phyloP scores from a whole-genome alignment of 92 coral and sea anemone genomes.

The Porites evermanni region DNA sequence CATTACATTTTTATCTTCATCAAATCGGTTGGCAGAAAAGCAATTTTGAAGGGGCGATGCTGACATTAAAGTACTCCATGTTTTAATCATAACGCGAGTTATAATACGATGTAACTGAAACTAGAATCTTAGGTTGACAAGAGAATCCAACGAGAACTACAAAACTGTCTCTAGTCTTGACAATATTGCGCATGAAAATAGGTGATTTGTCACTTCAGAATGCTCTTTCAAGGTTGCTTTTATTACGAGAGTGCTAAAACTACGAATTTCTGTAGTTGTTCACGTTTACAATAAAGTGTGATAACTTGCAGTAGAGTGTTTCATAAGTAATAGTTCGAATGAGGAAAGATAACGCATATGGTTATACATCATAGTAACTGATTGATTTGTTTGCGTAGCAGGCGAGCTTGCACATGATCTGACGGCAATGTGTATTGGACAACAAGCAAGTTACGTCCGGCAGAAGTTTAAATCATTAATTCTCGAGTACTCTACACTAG shows the following conservation, averaged over 20 bases:
- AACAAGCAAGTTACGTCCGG: no score
- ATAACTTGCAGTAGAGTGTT: neutral
- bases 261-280: neutral
- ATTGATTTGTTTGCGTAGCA: no score
- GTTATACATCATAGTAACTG: neutral
- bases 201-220: neutral
- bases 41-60: neutral
- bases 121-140: neutral
- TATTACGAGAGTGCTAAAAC: neutral
- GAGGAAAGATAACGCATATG: neutral
- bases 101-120: no score
- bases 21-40: neutral
- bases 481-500: no score
- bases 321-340: neutral
- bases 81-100: no score
- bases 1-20: neutral
- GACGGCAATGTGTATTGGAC: no score
- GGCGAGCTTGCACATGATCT: no score
- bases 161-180: neutral
- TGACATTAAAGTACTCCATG: no score
- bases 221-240: constrained; percentile 4
- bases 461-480: no score
- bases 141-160: neutral
- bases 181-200: neutral
- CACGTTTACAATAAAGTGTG: constrained; percentile 12